Evolutionary conservation across 2,888 invertebrate species (phyloP).

Genomic region (Acanthoscelides obtectus): DNA sequence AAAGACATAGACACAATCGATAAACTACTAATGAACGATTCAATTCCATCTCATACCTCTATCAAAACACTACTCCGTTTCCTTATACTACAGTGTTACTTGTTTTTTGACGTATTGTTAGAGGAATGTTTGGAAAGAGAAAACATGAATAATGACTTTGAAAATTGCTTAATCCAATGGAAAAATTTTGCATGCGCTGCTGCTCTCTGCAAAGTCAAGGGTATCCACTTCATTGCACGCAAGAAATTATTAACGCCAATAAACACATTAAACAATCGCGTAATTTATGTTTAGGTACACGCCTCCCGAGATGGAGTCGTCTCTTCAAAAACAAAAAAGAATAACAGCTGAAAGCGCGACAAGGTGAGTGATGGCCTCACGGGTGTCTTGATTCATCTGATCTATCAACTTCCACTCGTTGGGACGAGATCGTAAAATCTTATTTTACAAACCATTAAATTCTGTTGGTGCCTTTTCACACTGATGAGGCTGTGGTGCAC

Average conservation of each 20-base stretch:
- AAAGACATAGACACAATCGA: too few species aligned
- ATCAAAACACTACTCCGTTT: too few species aligned
- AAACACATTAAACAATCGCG: not conserved
- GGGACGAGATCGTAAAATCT: not conserved
- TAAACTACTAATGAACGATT: too few species aligned
- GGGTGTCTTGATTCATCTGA: constrained; percentile 3
- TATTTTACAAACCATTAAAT: not conserved
- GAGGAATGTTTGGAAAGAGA: too few species aligned
- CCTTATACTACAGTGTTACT: too few species aligned
- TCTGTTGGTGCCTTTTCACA: not conserved
- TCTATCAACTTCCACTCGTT: constrained; percentile 2
- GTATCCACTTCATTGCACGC: not conserved
- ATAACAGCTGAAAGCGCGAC: not conserved
- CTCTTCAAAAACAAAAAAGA: not conserved
- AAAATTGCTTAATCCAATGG: not conserved
- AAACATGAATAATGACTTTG: too few species aligned
- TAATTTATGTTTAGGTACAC: not conserved
- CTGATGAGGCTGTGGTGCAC: not conserved
- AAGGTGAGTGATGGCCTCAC: constrained; percentile 5
- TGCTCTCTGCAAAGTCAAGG: not conserved
- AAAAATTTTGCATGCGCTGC: not conserved
- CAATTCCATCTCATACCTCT: too few species aligned
- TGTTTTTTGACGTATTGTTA: too few species aligned
- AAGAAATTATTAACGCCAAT: not conserved
- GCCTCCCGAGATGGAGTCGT: constrained; percentile 1